Evolutionary conservation across 2,113 vertebrate genomes (phyloP).

Genomic region (Tamias sibiricus): DNA sequence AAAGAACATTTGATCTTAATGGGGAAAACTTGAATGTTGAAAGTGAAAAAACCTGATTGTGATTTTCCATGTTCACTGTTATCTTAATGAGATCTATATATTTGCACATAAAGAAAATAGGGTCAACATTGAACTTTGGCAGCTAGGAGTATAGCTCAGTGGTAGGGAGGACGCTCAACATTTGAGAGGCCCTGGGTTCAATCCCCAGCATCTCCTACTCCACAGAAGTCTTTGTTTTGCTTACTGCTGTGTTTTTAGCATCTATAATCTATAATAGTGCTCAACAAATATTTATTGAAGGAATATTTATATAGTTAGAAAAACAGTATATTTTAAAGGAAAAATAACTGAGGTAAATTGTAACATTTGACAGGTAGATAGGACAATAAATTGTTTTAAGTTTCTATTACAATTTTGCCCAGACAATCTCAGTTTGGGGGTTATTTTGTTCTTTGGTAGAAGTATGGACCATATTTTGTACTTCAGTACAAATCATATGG

Average conservation of each 20-base stretch:
- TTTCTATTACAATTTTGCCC: not conserved
- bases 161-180: not conserved
- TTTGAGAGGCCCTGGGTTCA: not conserved
- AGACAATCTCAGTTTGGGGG: not conserved
- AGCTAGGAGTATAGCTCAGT: not conserved
- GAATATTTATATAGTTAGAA: not conserved
- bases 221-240: not conserved
- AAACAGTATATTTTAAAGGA: not conserved
- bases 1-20: not conserved
- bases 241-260: not conserved
- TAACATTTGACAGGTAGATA: not conserved
- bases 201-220: not conserved
- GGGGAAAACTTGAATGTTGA: not conserved
- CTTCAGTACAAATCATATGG: not conserved
- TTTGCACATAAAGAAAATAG: conserved; percentile 15
- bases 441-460: conserved; percentile 12
- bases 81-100: not conserved
- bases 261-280: not conserved
- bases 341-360: not conserved
- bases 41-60: not conserved
- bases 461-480: not conserved
- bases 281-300: not conserved
- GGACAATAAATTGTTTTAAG: not conserved
- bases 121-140: not conserved
- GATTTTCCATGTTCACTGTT: not conserved